Percentiles rank a stretch among this genome's conserved stretches.
Conservation (phyloP, 2,797 vertebrate species). For the Morelia viridis region DNA sequence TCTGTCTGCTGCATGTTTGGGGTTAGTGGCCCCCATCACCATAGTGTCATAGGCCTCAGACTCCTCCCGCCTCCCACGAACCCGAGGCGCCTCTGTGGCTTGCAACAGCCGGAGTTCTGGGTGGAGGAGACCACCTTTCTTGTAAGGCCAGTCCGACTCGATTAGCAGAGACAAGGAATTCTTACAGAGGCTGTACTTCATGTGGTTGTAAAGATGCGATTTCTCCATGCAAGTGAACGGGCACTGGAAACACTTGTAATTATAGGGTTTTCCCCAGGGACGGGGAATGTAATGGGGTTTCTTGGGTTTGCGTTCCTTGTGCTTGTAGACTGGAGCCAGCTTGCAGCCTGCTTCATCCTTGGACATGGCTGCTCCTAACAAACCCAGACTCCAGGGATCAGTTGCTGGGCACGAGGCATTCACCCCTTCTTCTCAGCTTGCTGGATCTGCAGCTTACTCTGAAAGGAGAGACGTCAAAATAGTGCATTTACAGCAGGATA, state of each 20-base stretch:
- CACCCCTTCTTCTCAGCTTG: neutral
- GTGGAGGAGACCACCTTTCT: conserved; percentile 86
- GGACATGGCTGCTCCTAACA: conserved; percentile 78
- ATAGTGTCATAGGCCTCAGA: conserved; percentile 58
- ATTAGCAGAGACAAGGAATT: conserved; percentile 96
- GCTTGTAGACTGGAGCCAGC: conserved; percentile 81
- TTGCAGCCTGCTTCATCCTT: conserved; percentile 86
- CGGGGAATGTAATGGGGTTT: conserved; percentile 97
- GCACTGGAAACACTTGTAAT: conserved; percentile 99
- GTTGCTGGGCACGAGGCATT: neutral
- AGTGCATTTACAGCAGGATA: neutral
- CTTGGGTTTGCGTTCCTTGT: conserved; percentile 94
- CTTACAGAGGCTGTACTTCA: conserved; percentile 99
- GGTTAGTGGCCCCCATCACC: fast-evolving
- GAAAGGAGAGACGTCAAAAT: neutral
- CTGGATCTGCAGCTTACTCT: conserved; percentile 47
- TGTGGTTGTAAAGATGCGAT: conserved; percentile 98
- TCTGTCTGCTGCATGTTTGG: neutral
- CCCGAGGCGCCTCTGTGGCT: conserved; percentile 57
- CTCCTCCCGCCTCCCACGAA: conserved; percentile 59
- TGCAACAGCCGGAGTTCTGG: conserved; percentile 83
- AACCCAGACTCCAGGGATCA: neutral
- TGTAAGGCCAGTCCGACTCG: conserved; percentile 92
- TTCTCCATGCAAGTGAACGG: conserved; percentile 99
- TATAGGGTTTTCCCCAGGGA: conserved; percentile 98